Evolutionary conservation across 2,797 vertebrate genomes (phyloP).

Genomic region (Acrossocheilus fasciatus): DNA sequence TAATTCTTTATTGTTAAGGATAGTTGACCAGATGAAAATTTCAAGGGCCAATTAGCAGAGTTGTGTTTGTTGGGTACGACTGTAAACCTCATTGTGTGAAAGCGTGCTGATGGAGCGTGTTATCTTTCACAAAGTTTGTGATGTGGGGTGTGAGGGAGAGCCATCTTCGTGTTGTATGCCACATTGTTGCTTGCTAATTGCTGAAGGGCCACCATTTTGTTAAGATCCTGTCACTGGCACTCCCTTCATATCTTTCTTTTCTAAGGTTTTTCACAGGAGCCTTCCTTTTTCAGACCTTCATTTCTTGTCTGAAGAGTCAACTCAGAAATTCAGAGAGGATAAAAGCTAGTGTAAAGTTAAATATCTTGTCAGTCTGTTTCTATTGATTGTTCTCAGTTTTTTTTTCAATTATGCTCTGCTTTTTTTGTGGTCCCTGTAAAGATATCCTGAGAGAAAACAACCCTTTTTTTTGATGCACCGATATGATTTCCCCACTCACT

Average conservation of each 20-base stretch:
- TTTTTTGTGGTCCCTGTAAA: neutral
- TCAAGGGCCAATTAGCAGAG: neutral
- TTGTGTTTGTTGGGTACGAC: neutral
- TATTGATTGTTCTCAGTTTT: neutral
- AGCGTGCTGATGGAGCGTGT: neutral
- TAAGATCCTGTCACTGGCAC: neutral
- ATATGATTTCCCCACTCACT: neutral
- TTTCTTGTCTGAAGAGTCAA: neutral
- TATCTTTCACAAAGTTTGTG: neutral
- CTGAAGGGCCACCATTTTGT: slow-evolving; percentile 36
- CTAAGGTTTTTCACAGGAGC: neutral
- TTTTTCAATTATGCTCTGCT: neutral
- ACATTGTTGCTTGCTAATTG: slow-evolving; percentile 14
- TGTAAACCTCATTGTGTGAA: neutral
- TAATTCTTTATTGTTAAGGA: neutral
- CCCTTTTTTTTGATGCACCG: neutral
- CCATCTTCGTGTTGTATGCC: neutral
- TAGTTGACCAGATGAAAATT: neutral
- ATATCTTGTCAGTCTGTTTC: neutral
- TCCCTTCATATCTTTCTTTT: neutral
- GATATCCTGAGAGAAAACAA: neutral
- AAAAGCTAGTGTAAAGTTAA: neutral
- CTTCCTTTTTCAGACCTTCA: neutral
- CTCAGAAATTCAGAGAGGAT: neutral
- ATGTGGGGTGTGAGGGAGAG: neutral